Percentiles rank a stretch among this genome's conserved stretches.
phyloP scores from a whole-genome alignment of 2,113 vertebrate species.

The Electrona antarctica region DNA sequence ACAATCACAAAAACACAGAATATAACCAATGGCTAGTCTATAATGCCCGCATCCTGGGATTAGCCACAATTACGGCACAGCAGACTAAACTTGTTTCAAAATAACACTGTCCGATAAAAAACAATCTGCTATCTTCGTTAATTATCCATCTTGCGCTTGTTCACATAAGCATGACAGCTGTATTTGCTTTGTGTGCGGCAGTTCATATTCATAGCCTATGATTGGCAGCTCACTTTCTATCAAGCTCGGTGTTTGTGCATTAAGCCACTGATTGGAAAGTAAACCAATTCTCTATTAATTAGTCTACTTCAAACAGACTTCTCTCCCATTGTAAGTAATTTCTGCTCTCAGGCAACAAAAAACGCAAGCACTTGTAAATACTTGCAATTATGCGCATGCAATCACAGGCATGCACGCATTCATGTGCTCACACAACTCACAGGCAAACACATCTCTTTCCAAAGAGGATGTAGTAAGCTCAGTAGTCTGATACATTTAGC shows the following conservation, averaged over 20 bases:
- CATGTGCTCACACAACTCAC: not conserved
- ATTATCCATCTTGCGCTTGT: slow-evolving; percentile 61
- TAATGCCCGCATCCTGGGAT: slow-evolving; percentile 12
- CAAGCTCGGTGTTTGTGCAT: slow-evolving; percentile 60
- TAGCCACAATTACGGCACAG: slow-evolving; percentile 8
- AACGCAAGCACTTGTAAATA: slow-evolving; percentile 46
- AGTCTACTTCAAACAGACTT: slow-evolving; percentile 70
- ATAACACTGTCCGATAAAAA: slow-evolving; percentile 25
- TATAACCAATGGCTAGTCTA: not conserved
- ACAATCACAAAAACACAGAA: slow-evolving; percentile 3
- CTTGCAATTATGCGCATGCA: slow-evolving; percentile 58
- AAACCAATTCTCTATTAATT: slow-evolving; percentile 82
- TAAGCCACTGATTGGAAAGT: slow-evolving; percentile 64
- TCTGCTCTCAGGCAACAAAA: slow-evolving; percentile 57
- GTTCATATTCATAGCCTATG: slow-evolving; percentile 43
- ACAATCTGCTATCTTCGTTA: slow-evolving; percentile 44
- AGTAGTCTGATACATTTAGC: no score
- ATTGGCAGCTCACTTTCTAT: slow-evolving; percentile 70
- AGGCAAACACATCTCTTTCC: slow-evolving; percentile 17
- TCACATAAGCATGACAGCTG: slow-evolving; percentile 66
- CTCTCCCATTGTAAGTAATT: slow-evolving; percentile 71
- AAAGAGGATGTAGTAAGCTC: no score
- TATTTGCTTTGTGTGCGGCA: slow-evolving; percentile 60
- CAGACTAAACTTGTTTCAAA: slow-evolving; percentile 23
- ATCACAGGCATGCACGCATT: slow-evolving; percentile 39